Evolutionary conservation across 2,113 vertebrate genomes (phyloP), one percentile per base, ranked within the genome.

Genomic region (Catagonus wagneri): DNA sequence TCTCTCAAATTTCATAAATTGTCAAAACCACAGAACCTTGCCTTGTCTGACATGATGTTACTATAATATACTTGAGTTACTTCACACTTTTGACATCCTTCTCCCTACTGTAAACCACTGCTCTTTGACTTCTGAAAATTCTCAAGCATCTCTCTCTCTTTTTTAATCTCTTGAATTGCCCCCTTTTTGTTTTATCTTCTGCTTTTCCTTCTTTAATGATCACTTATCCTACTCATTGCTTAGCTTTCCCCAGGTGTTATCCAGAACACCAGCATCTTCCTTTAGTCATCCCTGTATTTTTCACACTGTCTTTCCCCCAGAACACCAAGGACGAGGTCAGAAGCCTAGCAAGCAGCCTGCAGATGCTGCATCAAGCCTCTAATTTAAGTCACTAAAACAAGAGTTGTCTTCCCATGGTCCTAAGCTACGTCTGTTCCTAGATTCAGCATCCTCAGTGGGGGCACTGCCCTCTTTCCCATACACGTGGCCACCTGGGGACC

Each of bases 341-440:
- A 74, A 20, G 10, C n/a, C 20, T 34, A 23, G 0, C 11, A 74
- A 23, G 3, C 16, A 50, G 22, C 7, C 29, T 2, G 6, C 3
- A 2, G 16, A 63, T n/a, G 27, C 58, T 34, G 56, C 34, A 66
- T 83, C 8, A 83, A 56, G 44, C 29, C 34, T 19, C 20, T 32
- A 15, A 56, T 56, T 83, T 8, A 63, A n/a, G 11, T 81, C 16
- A 13, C 58, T n/a, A 39, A 87, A 80, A 11, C 17, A 22, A 65
- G 17, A 34, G 19, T 25, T 29, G 1, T 25, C 11, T 29, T 25
- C 23, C 8, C 0, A 0, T 3, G 1, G 3, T 44, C 56, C 10
- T 14, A 71, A 4, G 11, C 65, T 27, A 44, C n/a, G 4, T 74
- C 58, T 74, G 27, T 63, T 44, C 44, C 69, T 3, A 8, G 12